These are phyloP conservation scores for Tipula confusa DNA, from an alignment of 2,888 invertebrate genomes.

Conservation along the genomic window DNA sequence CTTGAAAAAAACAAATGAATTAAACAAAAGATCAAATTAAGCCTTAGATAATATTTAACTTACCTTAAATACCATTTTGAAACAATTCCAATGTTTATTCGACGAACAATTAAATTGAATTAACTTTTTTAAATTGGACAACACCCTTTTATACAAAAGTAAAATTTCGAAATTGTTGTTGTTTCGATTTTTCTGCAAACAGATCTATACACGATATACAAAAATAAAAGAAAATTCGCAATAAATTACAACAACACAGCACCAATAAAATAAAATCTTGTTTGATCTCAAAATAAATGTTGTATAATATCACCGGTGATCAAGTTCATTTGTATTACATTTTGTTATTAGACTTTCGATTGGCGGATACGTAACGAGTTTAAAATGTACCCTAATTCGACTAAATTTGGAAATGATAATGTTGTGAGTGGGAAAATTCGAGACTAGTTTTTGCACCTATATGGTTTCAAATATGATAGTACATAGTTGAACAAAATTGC, in stretches of 20 bases:
- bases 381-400: too few relatives aligned
- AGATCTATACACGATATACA: neutral
- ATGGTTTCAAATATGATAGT: too few relatives aligned
- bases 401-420: too few relatives aligned
- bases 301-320: neutral
- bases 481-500: too few relatives aligned
- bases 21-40: neutral
- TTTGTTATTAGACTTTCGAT: too few relatives aligned
- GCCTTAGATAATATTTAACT: neutral
- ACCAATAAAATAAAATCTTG: neutral
- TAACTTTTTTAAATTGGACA: neutral
- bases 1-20: neutral
- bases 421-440: too few relatives aligned
- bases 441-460: too few relatives aligned
- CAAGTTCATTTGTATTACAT: conserved; percentile 13
- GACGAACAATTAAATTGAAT: neutral
- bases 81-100: neutral
- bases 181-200: neutral
- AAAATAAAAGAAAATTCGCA: neutral
- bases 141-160: neutral
- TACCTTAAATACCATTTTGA: neutral
- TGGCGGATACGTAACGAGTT: too few relatives aligned
- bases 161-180: neutral
- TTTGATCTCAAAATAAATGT: neutral
- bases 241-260: neutral